phyloP scores from a whole-genome alignment of 2,797 vertebrate genomes.

The Apogon talboti region DNA sequence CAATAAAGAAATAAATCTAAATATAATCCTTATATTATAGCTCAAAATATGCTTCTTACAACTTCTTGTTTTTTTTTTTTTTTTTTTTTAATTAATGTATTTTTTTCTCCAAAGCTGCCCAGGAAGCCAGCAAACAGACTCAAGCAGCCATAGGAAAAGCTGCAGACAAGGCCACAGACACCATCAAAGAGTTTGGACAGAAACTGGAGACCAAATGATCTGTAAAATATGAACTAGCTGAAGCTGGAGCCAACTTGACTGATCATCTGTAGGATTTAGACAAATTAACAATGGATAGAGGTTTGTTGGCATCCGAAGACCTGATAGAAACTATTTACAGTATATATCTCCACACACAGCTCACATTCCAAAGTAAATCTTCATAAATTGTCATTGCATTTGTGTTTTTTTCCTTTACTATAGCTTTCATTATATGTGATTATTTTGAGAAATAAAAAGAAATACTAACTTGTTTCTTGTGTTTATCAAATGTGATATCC shows the following conservation, averaged over 20 bases:
- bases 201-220: constrained; percentile 76
- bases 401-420: constrained; percentile 38
- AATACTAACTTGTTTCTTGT: constrained; percentile 35
- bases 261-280: constrained; percentile 18
- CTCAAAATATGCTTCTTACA: neutral
- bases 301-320: constrained; percentile 32
- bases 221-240: constrained; percentile 18
- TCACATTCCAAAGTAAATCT: constrained; percentile 65
- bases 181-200: constrained; percentile 79
- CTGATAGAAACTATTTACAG: constrained; percentile 1
- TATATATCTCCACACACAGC: constrained; percentile 6
- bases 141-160: constrained; percentile 72
- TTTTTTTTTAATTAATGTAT: constrained; percentile 24
- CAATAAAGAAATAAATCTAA: too few relatives aligned
- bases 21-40: too few relatives aligned
- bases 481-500: constrained; percentile 34
- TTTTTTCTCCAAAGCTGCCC: constrained; percentile 69
- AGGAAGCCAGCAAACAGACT: constrained; percentile 79
- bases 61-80: neutral
- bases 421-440: constrained; percentile 48
- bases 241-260: constrained; percentile 34
- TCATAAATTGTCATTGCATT: constrained; percentile 35
- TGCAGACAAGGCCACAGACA: constrained; percentile 73
- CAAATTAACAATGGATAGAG: constrained; percentile 19
- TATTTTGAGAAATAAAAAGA: constrained; percentile 74